Base-by-base conservation (phyloP, 2,888 invertebrate species). In the Dastarcus helophoroides region DNA sequence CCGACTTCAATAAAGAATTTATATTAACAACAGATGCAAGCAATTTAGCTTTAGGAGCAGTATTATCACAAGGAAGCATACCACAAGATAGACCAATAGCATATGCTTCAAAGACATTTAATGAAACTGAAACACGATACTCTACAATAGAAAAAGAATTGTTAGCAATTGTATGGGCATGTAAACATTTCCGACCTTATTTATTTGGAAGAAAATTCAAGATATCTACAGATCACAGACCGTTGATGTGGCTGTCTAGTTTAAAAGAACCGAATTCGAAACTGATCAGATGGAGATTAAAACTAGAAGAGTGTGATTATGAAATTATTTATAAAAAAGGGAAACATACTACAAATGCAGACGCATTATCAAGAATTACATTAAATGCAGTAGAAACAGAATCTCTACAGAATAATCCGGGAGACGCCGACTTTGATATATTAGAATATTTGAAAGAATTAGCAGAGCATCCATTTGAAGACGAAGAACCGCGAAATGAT, bases 51-150 rank as follows among this genome's bases (percentile, higher is more conserved):
- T 21, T 35, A n/a, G 37, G 39, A 10, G 39, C 39, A 10, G 36
- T 40, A 0, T 16, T 56, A 3, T 45, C 50, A 1, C 10, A 12
- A 36, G 8, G 31, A 35, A 14, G 36, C 41, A 15, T 48, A 9
- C 8, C 46, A 3, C 42, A 50, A 29, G 54, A 57, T 22, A 35
- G 14, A 37, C 56, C 53, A 1, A 44, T 60, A 2, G 53, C 56
- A 4, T 60, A 52, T 33, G 50, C 51, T 3, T 44, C 44, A 14
- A 30, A 54, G 33, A 51, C 50, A 1, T 31, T 39, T 7, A 37
- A 34, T 21, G 31, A 29, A 32, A 29, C 34, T 9, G 31, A 40
- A 31, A 33, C 31, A 26, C 24, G 25, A 14, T 35, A 37, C 23
- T 24, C 17, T 6, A 37, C 37, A 3, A 37, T 37, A 2, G 35